Evolutionary conservation across 2,113 vertebrate species (phyloP), one percentile per base, ranked within the genome.

Genomic region (Gnathonemus echidnorhynchus): DNA sequence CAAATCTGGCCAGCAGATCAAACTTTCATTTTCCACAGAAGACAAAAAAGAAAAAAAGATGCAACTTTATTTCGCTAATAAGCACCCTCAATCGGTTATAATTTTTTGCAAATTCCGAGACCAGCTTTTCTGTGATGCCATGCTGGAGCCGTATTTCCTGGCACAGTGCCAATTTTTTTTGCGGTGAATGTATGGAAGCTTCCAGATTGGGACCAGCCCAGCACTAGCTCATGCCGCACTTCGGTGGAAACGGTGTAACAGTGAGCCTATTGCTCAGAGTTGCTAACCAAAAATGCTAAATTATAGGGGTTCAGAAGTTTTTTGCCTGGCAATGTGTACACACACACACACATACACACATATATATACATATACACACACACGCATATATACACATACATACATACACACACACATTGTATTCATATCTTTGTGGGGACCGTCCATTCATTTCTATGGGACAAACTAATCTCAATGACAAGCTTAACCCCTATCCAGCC

Each of bases 371-470:
- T 0, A 45, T 5, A 45, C 10, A 0, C 7, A 48, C 7, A 48
- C 46, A 8, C 7, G 8, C 46, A 6, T 0, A 4, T 1, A 19
- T 0, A 39, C 0, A 42, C 0, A 42, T 17, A 52, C 19, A 19
- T 1, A 56, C 17, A 21, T 0, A 21, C 4, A 21, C 19, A 56
- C 19, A 62, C 56, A 24, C 5, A 50, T n/a, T 62, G 21, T n/a
- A 62, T n/a, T 27, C 9, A 27, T 66, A 66, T n/a, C 7, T 62
- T 62, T 62, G 8, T n/a, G 58, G 58, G 58, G 24, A 62, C 8
- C 2, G 0, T 9, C 56, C 21, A n/a, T 62, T 62, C 8, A 62
- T n/a, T 62, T 52, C 50, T 53, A 1, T 53, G 52, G 50, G 15
- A 50, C 49, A 49, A 10, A 49, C 48, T 56, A 56, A 21, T 56